phyloP scores from a whole-genome alignment of 2,797 vertebrate genomes.

The Danio tinwini region DNA sequence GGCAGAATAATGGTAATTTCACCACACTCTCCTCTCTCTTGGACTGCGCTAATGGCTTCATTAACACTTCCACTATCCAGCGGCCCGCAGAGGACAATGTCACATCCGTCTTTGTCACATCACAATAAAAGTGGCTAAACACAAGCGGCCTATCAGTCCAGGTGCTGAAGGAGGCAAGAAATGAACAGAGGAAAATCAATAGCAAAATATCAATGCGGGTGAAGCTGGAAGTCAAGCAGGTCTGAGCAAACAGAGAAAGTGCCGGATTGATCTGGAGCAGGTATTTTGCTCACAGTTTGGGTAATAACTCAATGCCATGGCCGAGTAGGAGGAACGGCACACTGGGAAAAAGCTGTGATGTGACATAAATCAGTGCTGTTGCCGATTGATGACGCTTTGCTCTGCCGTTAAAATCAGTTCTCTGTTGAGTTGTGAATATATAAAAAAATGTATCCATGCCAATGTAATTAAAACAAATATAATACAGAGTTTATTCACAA shows the following conservation, averaged over 20 bases:
- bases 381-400: conserved; percentile 46
- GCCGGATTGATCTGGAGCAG: conserved; percentile 60
- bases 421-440: conserved; percentile 29
- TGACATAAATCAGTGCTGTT: conserved; percentile 56
- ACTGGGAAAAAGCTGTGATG: conserved; percentile 50
- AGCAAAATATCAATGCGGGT: conserved; percentile 58
- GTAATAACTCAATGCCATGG: conserved; percentile 59
- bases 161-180: conserved; percentile 62
- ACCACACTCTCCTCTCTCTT: conserved; percentile 84
- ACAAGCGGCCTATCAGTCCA: conserved; percentile 74
- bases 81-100: conserved; percentile 79
- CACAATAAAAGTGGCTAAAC: conserved; percentile 84
- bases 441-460: no score
- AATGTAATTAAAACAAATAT: no score
- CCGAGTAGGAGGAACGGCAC: conserved; percentile 40
- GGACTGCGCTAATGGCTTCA: conserved; percentile 88
- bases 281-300: conserved; percentile 57
- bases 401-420: conserved; percentile 13
- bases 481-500: no score
- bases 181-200: conserved; percentile 59
- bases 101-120: conserved; percentile 86
- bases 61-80: conserved; percentile 83
- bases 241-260: conserved; percentile 39
- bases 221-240: conserved; percentile 41
- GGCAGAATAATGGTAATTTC: conserved; percentile 87